Base-by-base conservation (phyloP, 2,888 invertebrate genomes). In the Liposcelis brunnea region DNA sequence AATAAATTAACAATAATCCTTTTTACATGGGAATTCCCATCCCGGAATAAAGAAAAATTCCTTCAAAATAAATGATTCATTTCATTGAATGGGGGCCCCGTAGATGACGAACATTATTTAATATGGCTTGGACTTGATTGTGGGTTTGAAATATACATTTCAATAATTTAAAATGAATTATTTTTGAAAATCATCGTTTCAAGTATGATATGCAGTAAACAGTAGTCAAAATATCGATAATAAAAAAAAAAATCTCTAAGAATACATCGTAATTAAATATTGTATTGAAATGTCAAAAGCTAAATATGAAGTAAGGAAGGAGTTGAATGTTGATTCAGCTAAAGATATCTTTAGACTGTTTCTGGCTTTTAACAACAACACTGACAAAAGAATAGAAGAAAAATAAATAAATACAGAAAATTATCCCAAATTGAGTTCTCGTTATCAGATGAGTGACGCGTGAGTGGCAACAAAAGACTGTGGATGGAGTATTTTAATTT, bases 371-470 rank as follows among this genome's bases (percentile, higher is more conserved):
- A 40, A 40, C 40, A 40, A 40, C 40, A 40, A 40, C 16, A 40
- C 16, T 40, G 40, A 40, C 40, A 40, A 40, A 40, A 19, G 40
- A 40, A 40, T 40, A 19, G 40, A 40, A 19, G 40, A 21, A 40
- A 40, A 40, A 40, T 40, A 40, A 40, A 40, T 40, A 40, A 40
- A 40, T 40, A 40, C 19, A 40, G 40, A 40, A 40, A 40, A 40
- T 40, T 40, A 40, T 40, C 40, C 40, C 19, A 40, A 40, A 40
- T 40, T 40, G 40, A 40, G 40, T 40, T 40, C 40, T 40, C 40
- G 19, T 40, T 40, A 19, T 19, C 40, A 16, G 21, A 40, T 40
- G 40, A 40, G 40, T 40, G 40, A 40, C 40, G 40, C 40, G 40
- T 40, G 40, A 40, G 40, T 14, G 15, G 40, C 19, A 18, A 40